Conservation (phyloP, 2,888 invertebrate genomes). For the Gastracanthus pulcherrimus region DNA sequence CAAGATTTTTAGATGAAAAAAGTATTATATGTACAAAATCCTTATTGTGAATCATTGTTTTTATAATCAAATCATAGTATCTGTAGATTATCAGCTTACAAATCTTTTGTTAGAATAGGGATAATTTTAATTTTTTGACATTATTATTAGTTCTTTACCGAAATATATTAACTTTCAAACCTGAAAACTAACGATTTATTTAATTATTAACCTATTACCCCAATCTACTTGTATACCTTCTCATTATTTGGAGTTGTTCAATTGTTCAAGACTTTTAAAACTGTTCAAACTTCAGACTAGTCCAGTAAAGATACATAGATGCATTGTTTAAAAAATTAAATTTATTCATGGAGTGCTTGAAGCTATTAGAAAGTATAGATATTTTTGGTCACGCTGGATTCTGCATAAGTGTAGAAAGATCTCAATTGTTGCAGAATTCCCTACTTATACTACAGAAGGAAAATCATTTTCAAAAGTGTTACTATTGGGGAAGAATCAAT, state of each 20-base stretch:
- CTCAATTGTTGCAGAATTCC: conserved; percentile 86
- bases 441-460: conserved; percentile 88
- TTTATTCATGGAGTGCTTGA: conserved; percentile 79
- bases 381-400: conserved; percentile 83
- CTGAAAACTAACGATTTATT: neutral
- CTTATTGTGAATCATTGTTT: conserved; percentile 33
- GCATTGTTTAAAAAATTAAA: neutral
- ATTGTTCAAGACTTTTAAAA: conserved; percentile 27
- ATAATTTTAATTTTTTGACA: conserved; percentile 35
- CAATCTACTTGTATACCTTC: neutral
- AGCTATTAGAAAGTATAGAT: conserved; percentile 79
- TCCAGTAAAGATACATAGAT: neutral
- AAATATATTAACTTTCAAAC: conserved; percentile 34
- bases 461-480: conserved; percentile 89
- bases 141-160: conserved; percentile 41
- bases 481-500: conserved; percentile 92
- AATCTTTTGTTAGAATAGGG: conserved; percentile 37
- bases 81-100: conserved; percentile 15
- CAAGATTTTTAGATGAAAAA: conserved; percentile 44
- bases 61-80: conserved; percentile 33
- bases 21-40: conserved; percentile 56
- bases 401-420: conserved; percentile 86
- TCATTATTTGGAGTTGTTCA: no score
- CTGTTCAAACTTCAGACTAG: conserved; percentile 5
- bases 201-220: neutral